Base-by-base conservation (phyloP, 1,140 invertebrate species). In the Sesamia nonagrioides region DNA sequence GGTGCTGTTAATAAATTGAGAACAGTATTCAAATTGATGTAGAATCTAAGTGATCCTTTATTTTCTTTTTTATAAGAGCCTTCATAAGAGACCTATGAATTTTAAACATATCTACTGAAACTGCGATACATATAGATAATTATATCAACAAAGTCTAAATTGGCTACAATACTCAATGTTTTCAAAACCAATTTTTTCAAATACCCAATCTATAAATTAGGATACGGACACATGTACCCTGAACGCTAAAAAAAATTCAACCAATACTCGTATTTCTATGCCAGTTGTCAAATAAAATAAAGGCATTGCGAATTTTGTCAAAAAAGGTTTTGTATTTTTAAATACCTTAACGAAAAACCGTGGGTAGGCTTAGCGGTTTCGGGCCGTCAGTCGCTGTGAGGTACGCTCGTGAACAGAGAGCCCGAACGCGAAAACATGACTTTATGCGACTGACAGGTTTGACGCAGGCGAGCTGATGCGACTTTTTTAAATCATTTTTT, bases 371-470 rank as follows among this genome's bases (percentile, higher is more conserved):
- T 42, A 21, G 61, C 37, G 17, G 40, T 48, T n/a, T 18, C 37
- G 40, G 27, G 40, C 18, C 6, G 72, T 45, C 40, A 27, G 18
- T 42, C 18, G 18, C 37, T n/a, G 35, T 42, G 17, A 42, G 52
- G 37, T 37, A 56, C 17, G 58, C 52, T 17, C 35, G 18, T 40
- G n/a, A 48, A 56, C 52, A 56, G 50, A 42, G 18, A 17, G 48
- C 27, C 37, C 35, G n/a, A 58, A 58, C 42, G 73, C 42, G 73
- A 61, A 48, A 33, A 75, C 56, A 68, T 27, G 58, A 75, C 73
- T 75, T 75, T 75, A 50, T 75, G 58, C 56, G 58, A 75, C 73
- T 75, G 73, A 75, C 73, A 75, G 73, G 40, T 75, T 63, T 75
- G 58, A 33, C 73, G 71, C 71, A 35, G 27, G n/a, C 58, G 13